Percentiles rank a stretch among this genome's conserved stretches.
phyloP scores from a whole-genome alignment of 2,797 vertebrate species.

The Anomalospiza imberbis region DNA sequence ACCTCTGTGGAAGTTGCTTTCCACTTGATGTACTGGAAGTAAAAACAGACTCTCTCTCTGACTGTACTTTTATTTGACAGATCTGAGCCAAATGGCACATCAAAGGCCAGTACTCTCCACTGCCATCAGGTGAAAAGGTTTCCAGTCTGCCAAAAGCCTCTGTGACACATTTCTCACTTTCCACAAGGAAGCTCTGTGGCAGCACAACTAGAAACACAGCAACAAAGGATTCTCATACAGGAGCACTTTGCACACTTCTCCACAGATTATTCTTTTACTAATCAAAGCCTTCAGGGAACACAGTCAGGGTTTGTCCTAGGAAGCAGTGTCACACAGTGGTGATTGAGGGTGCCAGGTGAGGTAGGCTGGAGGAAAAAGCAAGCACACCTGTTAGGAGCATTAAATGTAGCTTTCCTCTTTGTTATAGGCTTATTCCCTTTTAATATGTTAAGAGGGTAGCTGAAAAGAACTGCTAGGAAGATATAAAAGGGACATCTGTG shows the following conservation, averaged over 20 bases:
- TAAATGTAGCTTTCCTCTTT: neutral
- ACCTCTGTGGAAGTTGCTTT: neutral
- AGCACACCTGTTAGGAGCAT: neutral
- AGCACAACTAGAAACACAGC: neutral
- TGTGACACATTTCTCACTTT: neutral
- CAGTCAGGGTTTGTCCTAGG: neutral
- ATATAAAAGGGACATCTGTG: neutral
- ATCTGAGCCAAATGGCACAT: slow-evolving; percentile 14
- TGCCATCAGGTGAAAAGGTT: neutral
- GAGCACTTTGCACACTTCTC: neutral
- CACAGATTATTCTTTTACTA: neutral
- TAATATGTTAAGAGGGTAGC: neutral
- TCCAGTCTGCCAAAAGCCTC: neutral
- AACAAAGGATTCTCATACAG: neutral
- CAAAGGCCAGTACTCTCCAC: neutral
- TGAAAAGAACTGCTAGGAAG: neutral
- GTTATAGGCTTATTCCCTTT: neutral
- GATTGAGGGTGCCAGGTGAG: neutral
- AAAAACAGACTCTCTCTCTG: neutral
- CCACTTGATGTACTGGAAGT: neutral
- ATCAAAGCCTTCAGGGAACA: neutral
- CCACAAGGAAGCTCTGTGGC: neutral
- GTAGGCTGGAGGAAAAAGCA: neutral
- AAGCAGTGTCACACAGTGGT: neutral
- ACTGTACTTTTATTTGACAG: slow-evolving; percentile 12